A percentile compares a stretch with the other conserved stretches of the same genome.
Conservation (phyloP, 2,113 vertebrate species). For the Balaeniceps rex region DNA sequence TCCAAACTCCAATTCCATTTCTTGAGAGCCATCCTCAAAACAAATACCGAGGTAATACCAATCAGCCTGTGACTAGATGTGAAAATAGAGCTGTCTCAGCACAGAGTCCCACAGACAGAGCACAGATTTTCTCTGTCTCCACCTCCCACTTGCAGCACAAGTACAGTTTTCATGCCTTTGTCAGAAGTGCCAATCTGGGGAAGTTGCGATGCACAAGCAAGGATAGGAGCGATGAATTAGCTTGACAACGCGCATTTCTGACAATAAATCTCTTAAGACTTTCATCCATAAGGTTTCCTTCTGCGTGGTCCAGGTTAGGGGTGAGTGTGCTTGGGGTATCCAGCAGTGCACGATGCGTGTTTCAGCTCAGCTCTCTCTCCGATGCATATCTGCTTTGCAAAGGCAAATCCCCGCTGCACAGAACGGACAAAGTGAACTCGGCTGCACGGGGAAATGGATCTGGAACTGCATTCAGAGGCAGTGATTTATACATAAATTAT, state of each 20-base stretch:
- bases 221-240: background rate
- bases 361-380: background rate
- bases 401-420: background rate
- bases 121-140: slow-evolving; percentile 63
- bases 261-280: background rate
- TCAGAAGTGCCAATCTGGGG: slow-evolving; percentile 47
- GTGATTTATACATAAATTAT: slow-evolving; percentile 41
- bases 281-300: background rate
- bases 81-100: slow-evolving; percentile 56
- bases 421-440: background rate
- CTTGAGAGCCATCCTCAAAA: background rate
- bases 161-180: slow-evolving; percentile 48
- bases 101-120: slow-evolving; percentile 15
- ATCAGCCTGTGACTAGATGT: slow-evolving; percentile 15
- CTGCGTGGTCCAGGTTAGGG: background rate
- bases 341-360: accelerated
- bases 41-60: background rate
- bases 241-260: background rate
- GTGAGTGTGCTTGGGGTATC: background rate
- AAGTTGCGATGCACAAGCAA: slow-evolving; percentile 1
- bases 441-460: background rate
- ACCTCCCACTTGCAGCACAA: slow-evolving; percentile 57
- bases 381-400: background rate
- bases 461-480: slow-evolving; percentile 22
- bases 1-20: background rate